These are phyloP conservation scores for Cylas formicarius DNA, from an alignment of 1,140 invertebrate genomes.

Conservation along the genomic window DNA sequence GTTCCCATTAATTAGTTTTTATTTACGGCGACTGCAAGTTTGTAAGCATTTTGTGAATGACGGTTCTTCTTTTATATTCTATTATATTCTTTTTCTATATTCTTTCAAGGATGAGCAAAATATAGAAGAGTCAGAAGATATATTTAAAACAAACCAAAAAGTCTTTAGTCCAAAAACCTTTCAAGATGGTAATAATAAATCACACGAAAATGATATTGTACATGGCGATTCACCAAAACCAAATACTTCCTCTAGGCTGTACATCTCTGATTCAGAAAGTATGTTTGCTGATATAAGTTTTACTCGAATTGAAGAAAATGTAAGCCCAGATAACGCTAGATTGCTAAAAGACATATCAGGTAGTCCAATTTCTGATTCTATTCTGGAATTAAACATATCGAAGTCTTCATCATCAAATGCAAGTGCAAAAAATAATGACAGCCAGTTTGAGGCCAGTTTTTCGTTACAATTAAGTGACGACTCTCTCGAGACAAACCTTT, in stretches of 20 bases:
- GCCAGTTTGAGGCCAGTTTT: slow-evolving; percentile 24
- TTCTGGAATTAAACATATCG: slow-evolving; percentile 13
- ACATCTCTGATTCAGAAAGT: slow-evolving; percentile 6
- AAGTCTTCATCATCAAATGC: slow-evolving; percentile 3
- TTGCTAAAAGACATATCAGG: no score
- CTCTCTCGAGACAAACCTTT: neutral
- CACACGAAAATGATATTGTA: neutral
- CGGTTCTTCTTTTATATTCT: no score
- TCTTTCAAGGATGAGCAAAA: no score
- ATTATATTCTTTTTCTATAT: no score
- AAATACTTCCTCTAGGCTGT: neutral
- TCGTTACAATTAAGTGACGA: slow-evolving; percentile 6
- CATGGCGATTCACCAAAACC: neutral
- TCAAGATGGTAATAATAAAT: no score
- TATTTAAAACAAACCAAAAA: no score
- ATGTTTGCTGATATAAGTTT: slow-evolving; percentile 15
- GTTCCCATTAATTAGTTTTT: no score
- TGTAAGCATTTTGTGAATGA: no score
- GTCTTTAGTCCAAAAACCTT: no score
- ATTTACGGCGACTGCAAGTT: no score
- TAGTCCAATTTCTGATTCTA: slow-evolving; percentile 1
- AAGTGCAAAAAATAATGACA: slow-evolving; percentile 12
- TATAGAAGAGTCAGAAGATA: no score
- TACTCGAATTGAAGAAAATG: slow-evolving; percentile 9
- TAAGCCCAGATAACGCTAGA: neutral